Conservation (phyloP, 1,140 invertebrate species). For the Ceratina calcarata region DNA sequence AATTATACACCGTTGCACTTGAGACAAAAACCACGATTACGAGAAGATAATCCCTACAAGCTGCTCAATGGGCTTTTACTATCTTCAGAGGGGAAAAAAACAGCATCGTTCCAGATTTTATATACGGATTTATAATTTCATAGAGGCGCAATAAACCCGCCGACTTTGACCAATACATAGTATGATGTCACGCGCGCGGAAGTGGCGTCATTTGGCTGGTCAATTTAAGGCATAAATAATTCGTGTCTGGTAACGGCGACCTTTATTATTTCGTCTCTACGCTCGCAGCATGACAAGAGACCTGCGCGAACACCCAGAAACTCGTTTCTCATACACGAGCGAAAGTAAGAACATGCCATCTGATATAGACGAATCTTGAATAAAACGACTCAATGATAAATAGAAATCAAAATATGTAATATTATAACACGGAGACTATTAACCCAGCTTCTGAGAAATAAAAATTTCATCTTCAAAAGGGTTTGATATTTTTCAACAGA, state of each 20-base stretch:
- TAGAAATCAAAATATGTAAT: too few species aligned
- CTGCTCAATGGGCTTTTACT: not conserved
- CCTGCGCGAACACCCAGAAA: not conserved
- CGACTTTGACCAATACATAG: constrained; percentile 56
- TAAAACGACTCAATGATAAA: too few species aligned
- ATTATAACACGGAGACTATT: not conserved
- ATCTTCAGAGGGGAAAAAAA: too few species aligned
- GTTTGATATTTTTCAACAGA: constrained; percentile 38
- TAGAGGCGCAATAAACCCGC: not conserved
- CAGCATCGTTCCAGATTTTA: not conserved
- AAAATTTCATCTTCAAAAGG: constrained; percentile 28
- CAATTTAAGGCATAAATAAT: constrained; percentile 57
- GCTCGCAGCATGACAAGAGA: constrained; percentile 15
- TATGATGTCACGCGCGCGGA: constrained; percentile 65
- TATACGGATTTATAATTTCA: not conserved
- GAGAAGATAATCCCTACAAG: not conserved
- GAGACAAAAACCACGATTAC: not conserved
- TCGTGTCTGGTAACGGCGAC: constrained; percentile 45
- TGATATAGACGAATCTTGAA: too few species aligned
- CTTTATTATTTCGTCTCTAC: constrained; percentile 50
- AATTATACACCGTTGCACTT: not conserved
- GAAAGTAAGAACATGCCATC: not conserved
- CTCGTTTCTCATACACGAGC: not conserved
- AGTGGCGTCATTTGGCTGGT: constrained; percentile 61
- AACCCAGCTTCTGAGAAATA: constrained; percentile 32